Evolutionary conservation across 2,888 invertebrate species (phyloP), one percentile per base, ranked within the genome.

Genomic region (Elaeidobius kamerunicus): DNA sequence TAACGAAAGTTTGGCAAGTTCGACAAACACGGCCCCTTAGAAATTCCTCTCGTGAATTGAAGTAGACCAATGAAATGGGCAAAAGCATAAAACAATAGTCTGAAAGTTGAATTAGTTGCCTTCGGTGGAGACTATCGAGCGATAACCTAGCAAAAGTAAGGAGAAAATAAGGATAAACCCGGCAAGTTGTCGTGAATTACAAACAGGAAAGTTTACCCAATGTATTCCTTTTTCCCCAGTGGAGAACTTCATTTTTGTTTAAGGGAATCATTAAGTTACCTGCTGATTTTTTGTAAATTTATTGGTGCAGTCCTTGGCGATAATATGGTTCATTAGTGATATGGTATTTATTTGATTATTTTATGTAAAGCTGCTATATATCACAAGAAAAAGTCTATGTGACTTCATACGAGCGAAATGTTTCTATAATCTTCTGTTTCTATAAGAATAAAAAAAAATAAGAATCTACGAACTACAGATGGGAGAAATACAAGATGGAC

Each of bases 81-180:
- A 51, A 55, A 55, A 55, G 55, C 55, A 51, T 55, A 55, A 55
- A 55, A 55, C 55, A 55, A 55, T 55, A 68, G 71, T 71, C 70
- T 71, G 68, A 68, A 72, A 73, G 68, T 73, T 73, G 73, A 73
- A 73, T 73, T 73, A 73, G 73, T 70, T 71, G 68, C 71, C 72
- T 71, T 72, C 73, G 73, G 72, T 70, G 64, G 67, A 70, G 73
- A 73, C 73, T 73, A 72, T 70, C 69, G 71, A 73, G 69, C 71
- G 72, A 73, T 71, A 71, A 70, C 69, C 71, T 64, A 71, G 69
- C 57, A 63, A 66, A 65, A 64, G 67, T 61, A 63, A 63, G 64
- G 59, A 65, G 64, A 63, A 63, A 65, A 67, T 62, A 64, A 64
- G 64, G 66, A 65, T 65, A 63, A n/a, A 62, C 63, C 52, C 50